Conservation (phyloP, 1,140 invertebrate species). For the Drosophila repletoides region DNA sequence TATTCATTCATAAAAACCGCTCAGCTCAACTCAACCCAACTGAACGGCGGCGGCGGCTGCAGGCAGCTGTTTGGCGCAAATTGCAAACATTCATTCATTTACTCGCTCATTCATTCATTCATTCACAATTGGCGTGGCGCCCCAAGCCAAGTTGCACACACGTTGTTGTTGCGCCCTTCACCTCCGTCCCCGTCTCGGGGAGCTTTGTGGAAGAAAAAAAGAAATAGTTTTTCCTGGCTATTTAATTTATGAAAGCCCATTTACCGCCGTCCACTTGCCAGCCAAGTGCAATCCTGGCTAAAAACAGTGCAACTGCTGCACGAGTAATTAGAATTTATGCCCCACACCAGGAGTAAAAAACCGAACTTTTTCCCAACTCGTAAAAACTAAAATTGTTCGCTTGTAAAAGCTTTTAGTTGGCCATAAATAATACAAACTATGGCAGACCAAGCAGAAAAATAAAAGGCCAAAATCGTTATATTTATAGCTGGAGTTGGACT, state of each 20-base stretch:
- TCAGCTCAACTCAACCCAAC: too few relatives aligned
- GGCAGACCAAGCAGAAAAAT: constrained; percentile 41
- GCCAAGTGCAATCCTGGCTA: constrained; percentile 14
- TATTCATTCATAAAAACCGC: constrained; percentile 68
- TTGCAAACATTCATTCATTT: constrained; percentile 73
- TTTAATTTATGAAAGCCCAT: constrained; percentile 62
- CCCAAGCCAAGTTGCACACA: constrained; percentile 49
- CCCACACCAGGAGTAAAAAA: constrained; percentile 46
- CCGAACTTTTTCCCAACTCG: constrained; percentile 51
- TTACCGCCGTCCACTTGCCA: constrained; percentile 29
- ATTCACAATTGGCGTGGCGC: constrained; percentile 58
- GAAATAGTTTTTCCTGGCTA: constrained; percentile 44
- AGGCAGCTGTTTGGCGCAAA: constrained; percentile 60
- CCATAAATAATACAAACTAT: constrained; percentile 77
- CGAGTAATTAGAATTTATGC: constrained; percentile 77
- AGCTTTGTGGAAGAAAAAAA: constrained; percentile 28
- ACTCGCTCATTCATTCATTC: constrained; percentile 58
- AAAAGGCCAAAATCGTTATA: constrained; percentile 65
- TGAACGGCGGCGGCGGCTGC: constrained; percentile 26
- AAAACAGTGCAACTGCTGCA: constrained; percentile 38
- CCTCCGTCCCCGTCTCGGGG: background rate
- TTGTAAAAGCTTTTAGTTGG: constrained; percentile 76
- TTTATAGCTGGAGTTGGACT: constrained; percentile 64
- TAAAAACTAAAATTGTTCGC: constrained; percentile 71
- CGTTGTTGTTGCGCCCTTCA: constrained; percentile 4